These are phyloP conservation scores for Pseudochaenichthys georgianus DNA, from an alignment of 2,797 vertebrate genomes.

Conservation along the genomic window DNA sequence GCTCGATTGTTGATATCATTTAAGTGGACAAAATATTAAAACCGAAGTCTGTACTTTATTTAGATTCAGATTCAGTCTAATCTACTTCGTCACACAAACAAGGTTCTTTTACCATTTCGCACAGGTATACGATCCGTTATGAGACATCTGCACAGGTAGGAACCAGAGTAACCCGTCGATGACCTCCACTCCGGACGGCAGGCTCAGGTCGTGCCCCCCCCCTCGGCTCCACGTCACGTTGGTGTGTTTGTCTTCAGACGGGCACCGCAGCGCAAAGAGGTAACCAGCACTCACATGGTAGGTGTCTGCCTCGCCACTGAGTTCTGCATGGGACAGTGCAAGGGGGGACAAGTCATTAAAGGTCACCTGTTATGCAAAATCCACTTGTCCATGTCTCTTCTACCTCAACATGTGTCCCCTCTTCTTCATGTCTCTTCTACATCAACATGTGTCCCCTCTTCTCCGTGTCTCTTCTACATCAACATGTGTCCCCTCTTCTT, in stretches of 20 bases:
- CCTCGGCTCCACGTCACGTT: constrained; percentile 71
- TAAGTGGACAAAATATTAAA: not conserved
- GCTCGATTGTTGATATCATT: too few relatives aligned
- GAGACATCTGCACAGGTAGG: constrained; percentile 66
- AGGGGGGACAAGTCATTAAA: not conserved
- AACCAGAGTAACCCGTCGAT: constrained; percentile 72
- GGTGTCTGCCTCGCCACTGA: constrained; percentile 39
- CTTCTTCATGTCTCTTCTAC: too few relatives aligned
- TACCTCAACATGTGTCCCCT: too few relatives aligned
- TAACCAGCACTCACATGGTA: constrained; percentile 61
- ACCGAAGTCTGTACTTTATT: not conserved
- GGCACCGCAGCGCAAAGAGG: constrained; percentile 70
- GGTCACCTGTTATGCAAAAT: not conserved
- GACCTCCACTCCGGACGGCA: constrained; percentile 62
- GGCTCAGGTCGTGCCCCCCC: not conserved
- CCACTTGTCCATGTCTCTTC: too few relatives aligned
- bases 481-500: too few relatives aligned
- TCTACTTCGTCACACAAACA: not conserved
- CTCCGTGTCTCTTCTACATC: too few relatives aligned
- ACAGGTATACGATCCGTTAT: constrained; percentile 79
- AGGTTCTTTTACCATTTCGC: constrained; percentile 64
- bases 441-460: too few relatives aligned
- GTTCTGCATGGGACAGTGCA: constrained; percentile 48
- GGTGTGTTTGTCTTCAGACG: fast-evolving
- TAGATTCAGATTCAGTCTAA: not conserved